Percentiles rank a stretch among this genome's conserved stretches.
Conservation (phyloP, 2,797 vertebrate genomes). For the Acanthurus tractus region DNA sequence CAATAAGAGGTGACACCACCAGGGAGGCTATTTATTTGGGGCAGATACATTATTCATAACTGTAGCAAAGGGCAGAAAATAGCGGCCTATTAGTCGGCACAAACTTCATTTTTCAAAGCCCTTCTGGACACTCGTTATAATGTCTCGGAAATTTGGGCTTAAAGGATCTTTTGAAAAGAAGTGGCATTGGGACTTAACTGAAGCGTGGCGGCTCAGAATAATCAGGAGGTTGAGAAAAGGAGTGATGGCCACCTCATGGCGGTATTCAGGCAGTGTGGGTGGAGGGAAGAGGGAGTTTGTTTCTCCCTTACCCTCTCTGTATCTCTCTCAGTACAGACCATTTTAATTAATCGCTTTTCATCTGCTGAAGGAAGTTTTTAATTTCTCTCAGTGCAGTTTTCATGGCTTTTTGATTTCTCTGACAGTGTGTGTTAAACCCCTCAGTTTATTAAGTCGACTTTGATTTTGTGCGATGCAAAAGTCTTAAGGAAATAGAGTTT, state of each 20-base stretch:
- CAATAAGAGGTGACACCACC: conserved; percentile 70
- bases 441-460: neutral
- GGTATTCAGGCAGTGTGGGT: conserved; percentile 9
- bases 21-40: conserved; percentile 69
- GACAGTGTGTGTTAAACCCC: neutral
- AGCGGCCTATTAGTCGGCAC: conserved; percentile 49
- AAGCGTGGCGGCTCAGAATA: conserved; percentile 43
- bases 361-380: conserved; percentile 1
- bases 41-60: conserved; percentile 77
- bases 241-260: conserved; percentile 33
- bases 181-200: conserved; percentile 41
- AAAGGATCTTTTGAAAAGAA: conserved; percentile 53
- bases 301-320: neutral
- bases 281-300: neutral
- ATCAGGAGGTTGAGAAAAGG: conserved; percentile 46
- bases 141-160: conserved; percentile 46
- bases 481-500: neutral
- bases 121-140: conserved; percentile 67
- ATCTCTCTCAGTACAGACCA: neutral
- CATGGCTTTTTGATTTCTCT: conserved; percentile 14
- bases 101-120: conserved; percentile 48
- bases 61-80: conserved; percentile 55
- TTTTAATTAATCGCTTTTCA: conserved; percentile 27
- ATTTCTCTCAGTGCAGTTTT: conserved; percentile 22
- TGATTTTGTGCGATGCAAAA: conserved; percentile 12